A percentile compares a stretch with the other conserved stretches of the same genome.
Conservation (phyloP, 2,113 vertebrate species). For the Cisticola juncidis region DNA sequence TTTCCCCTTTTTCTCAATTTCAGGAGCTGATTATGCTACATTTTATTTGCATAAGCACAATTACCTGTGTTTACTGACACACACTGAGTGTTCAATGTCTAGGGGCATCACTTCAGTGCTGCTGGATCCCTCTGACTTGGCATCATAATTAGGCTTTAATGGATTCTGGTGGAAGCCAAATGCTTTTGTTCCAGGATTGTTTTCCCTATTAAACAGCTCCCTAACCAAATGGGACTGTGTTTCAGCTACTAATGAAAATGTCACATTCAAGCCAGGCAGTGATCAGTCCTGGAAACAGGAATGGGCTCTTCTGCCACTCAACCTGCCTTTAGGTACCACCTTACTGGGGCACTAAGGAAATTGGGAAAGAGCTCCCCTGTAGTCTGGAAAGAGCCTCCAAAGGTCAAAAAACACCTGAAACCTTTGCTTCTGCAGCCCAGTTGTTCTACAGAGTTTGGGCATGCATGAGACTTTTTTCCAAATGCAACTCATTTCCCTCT, state of each 20-base stretch:
- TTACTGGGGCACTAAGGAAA: not conserved
- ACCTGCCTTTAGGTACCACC: not conserved
- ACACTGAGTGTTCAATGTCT: not conserved
- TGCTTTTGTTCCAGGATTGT: conserved; percentile 22
- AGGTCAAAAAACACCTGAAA: not conserved
- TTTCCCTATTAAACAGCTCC: not conserved
- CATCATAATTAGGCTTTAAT: conserved; percentile 28
- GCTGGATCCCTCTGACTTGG: not conserved
- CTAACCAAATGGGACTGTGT: not conserved
- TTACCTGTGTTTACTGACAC: conserved; percentile 19
- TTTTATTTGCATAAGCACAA: conserved; percentile 13
- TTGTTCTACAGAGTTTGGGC: not conserved
- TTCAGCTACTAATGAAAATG: conserved; percentile 44
- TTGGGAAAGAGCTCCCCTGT: not conserved
- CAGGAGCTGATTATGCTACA: not conserved
- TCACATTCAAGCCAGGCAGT: not conserved
- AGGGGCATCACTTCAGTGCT: not conserved
- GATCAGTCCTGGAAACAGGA: not conserved
- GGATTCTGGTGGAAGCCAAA: conserved; percentile 45
- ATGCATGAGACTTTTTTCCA: not conserved
- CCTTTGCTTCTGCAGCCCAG: not conserved
- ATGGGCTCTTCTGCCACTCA: not conserved
- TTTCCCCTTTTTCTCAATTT: not conserved
- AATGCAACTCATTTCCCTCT: not conserved
- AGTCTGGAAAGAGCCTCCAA: not conserved